Evolutionary conservation across 2,888 invertebrate species (phyloP), one percentile per base, ranked within the genome.

Genomic region (Germaria angustata): DNA sequence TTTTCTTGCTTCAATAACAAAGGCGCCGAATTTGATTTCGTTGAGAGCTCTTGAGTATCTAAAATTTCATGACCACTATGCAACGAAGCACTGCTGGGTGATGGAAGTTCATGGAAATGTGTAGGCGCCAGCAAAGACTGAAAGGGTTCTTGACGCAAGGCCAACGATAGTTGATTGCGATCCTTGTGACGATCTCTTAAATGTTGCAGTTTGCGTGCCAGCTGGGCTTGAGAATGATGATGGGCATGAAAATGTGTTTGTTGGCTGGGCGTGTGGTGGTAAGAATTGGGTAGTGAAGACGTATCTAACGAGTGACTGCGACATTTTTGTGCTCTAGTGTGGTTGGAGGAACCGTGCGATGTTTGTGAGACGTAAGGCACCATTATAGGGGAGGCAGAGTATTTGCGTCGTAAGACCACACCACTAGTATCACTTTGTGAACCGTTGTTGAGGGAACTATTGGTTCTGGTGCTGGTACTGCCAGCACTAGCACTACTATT

Each of bases 1-100:
- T 86, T 87, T 65, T 90, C 90, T 83, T 90, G 90, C 85, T 91
- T 91, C 78, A 91, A 87, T 84, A 91, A 86, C 86, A 91, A 84
- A 76, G 91, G 91, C 41, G 91, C 91, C 81, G 91, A 91, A 86
- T 89, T 91, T 59, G 91, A 91, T 84, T 91, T 91, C 55, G 90
- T 90, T 57, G 90, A 90, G 77, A 91, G 87, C 84, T 91, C 91
- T 86, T 91, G 91, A 59, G 90, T 88, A 85, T 88, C 88, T 28
- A 89, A 86, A 79, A 89, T 90, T 66, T 89, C 90, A 81, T 89
- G 87, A 17, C 89, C 90, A 86, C 91, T 91, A 86, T 91, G 90
- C 85, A 91, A 81, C 1, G 91, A 91, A 34, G 91, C 91, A 84
- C 91, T 91, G 85, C 91, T 91, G 41, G 91, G 91, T 49, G 91